A percentile compares a stretch with the other conserved stretches of the same genome.
Evolutionary conservation across 1,140 invertebrate species (phyloP).

Genomic region (Drosophila micromelanica): DNA sequence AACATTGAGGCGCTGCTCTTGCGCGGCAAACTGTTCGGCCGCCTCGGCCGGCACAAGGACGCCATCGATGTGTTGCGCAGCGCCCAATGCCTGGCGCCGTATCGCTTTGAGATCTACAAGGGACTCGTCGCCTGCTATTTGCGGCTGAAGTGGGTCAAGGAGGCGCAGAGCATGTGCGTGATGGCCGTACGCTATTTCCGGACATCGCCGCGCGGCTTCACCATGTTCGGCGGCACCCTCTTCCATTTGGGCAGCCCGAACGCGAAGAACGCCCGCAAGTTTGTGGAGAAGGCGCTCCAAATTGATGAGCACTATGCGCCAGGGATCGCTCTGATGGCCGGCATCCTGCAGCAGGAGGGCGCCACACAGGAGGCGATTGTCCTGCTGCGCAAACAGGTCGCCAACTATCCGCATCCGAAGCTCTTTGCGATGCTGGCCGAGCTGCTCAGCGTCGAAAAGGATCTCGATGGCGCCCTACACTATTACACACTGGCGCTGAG

Average conservation of each 20-base stretch:
- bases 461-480: slow-evolving; percentile 67
- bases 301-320: slow-evolving; percentile 74
- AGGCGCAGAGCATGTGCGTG: slow-evolving; percentile 69
- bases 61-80: slow-evolving; percentile 89
- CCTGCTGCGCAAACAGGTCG: slow-evolving; percentile 69
- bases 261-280: slow-evolving; percentile 57
- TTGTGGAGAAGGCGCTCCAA: slow-evolving; percentile 66
- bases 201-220: slow-evolving; percentile 66
- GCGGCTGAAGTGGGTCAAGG: slow-evolving; percentile 58
- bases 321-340: slow-evolving; percentile 64
- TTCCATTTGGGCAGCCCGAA: slow-evolving; percentile 42
- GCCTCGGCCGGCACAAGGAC: slow-evolving; percentile 89
- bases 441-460: slow-evolving; percentile 53
- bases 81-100: slow-evolving; percentile 86
- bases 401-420: slow-evolving; percentile 56
- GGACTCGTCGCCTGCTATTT: slow-evolving; percentile 70
- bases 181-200: slow-evolving; percentile 61
- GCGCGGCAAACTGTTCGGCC: slow-evolving; percentile 88
- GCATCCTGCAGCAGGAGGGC: slow-evolving; percentile 62
- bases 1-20: slow-evolving; percentile 90
- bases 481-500: slow-evolving; percentile 70
- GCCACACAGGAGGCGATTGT: slow-evolving; percentile 49
- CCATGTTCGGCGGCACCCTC: slow-evolving; percentile 68
- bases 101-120: slow-evolving; percentile 84
- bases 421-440: slow-evolving; percentile 70